Conservation (phyloP, 2,797 vertebrate genomes). For the Gobio occitaniae region DNA sequence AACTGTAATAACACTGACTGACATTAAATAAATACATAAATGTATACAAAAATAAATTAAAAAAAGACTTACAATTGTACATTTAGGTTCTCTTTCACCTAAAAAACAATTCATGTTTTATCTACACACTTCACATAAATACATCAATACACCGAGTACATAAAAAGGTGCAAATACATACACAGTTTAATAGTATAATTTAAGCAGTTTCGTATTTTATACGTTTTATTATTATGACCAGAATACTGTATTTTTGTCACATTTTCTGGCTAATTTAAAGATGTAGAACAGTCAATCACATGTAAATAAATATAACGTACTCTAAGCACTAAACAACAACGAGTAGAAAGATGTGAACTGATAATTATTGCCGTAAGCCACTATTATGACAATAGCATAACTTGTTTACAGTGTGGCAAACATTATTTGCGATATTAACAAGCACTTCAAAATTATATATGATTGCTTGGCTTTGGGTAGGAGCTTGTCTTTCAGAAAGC, state of each 20-base stretch:
- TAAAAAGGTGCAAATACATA: conserved; percentile 13
- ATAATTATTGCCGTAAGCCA: conserved; percentile 4
- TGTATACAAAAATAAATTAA: background rate
- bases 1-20: background rate
- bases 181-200: background rate
- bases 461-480: background rate
- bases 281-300: background rate
- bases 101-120: background rate
- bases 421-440: background rate
- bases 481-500: background rate
- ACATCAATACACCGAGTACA: background rate
- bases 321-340: background rate
- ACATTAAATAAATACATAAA: background rate
- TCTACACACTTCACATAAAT: conserved; percentile 7
- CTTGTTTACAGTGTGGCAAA: background rate
- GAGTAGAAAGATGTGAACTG: background rate
- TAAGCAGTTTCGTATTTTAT: background rate
- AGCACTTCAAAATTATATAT: background rate
- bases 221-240: background rate
- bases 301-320: background rate
- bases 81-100: background rate
- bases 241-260: background rate
- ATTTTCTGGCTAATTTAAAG: background rate
- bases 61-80: background rate
- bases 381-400: background rate